These are phyloP conservation scores for Ispidina lecontei DNA, from an alignment of 2,797 vertebrate species.

Conservation along the genomic window DNA sequence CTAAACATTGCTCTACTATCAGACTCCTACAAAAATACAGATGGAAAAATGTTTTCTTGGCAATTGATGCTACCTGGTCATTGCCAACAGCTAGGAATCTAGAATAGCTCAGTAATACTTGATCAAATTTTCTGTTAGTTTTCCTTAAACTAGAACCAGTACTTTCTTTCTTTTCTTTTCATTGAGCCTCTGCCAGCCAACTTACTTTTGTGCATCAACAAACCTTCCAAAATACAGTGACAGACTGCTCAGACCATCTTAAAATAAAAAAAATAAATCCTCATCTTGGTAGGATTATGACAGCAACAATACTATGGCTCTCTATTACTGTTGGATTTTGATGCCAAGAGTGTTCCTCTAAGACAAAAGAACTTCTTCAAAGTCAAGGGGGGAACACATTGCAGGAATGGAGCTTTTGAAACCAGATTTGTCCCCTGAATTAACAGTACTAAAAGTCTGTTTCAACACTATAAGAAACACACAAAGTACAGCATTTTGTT, in stretches of 20 bases:
- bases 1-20: not conserved
- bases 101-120: slow-evolving; percentile 38
- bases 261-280: not conserved
- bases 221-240: slow-evolving; percentile 26
- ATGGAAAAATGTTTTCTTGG: slow-evolving; percentile 59
- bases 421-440: slow-evolving; percentile 39
- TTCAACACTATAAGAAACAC: not conserved
- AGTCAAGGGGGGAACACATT: not conserved
- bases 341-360: slow-evolving; percentile 33
- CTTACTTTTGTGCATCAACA: slow-evolving; percentile 20
- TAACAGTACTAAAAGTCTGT: slow-evolving; percentile 11
- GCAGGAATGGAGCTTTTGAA: slow-evolving; percentile 26
- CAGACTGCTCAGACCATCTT: slow-evolving; percentile 49
- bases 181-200: slow-evolving; percentile 27
- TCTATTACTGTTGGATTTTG: slow-evolving; percentile 18
- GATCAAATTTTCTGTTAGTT: slow-evolving; percentile 51
- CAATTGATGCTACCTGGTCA: slow-evolving; percentile 18
- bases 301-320: slow-evolving; percentile 39
- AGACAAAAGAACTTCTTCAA: slow-evolving; percentile 33
- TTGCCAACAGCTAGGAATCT: slow-evolving; percentile 38
- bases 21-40: slow-evolving; percentile 35
- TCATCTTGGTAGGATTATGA: slow-evolving; percentile 41
- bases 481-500: slow-evolving; percentile 28
- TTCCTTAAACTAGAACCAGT: slow-evolving; percentile 36
- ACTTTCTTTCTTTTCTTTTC: slow-evolving; percentile 33